These are phyloP conservation scores for Cynocephalus volans DNA, from an alignment of 2,113 vertebrate genomes.

Conservation along the genomic window DNA sequence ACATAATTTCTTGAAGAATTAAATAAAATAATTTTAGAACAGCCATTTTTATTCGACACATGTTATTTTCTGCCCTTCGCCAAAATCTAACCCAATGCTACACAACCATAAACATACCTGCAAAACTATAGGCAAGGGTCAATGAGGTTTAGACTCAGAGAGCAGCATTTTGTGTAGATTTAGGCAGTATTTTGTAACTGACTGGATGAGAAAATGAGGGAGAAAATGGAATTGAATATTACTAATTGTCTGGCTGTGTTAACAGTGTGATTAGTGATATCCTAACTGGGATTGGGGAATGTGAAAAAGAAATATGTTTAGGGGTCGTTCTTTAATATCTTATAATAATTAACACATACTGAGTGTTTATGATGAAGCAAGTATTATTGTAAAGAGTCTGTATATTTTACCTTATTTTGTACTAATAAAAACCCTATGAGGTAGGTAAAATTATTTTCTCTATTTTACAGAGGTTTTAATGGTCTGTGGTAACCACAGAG, in stretches of 20 bases:
- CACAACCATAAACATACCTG: not conserved
- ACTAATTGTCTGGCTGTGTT: not conserved
- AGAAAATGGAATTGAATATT: not conserved
- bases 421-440: not conserved
- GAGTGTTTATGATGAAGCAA: not conserved
- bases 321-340: not conserved
- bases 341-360: not conserved
- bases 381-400: not conserved
- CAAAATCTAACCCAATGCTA: not conserved
- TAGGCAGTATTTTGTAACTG: not conserved
- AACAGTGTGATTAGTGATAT: not conserved
- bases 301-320: not conserved
- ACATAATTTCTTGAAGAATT: not conserved
- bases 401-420: conserved; percentile 41
- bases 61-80: not conserved
- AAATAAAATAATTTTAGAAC: conserved; percentile 48
- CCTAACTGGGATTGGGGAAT: not conserved
- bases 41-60: not conserved
- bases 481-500: not conserved
- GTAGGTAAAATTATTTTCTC: not conserved
- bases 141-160: not conserved
- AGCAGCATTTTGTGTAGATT: not conserved
- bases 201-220: not conserved
- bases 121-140: conserved; percentile 10
- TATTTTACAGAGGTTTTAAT: not conserved